A percentile compares a stretch with the other conserved stretches of the same genome.
phyloP scores from a whole-genome alignment of 2,113 vertebrate species.

The Clupea harengus region DNA sequence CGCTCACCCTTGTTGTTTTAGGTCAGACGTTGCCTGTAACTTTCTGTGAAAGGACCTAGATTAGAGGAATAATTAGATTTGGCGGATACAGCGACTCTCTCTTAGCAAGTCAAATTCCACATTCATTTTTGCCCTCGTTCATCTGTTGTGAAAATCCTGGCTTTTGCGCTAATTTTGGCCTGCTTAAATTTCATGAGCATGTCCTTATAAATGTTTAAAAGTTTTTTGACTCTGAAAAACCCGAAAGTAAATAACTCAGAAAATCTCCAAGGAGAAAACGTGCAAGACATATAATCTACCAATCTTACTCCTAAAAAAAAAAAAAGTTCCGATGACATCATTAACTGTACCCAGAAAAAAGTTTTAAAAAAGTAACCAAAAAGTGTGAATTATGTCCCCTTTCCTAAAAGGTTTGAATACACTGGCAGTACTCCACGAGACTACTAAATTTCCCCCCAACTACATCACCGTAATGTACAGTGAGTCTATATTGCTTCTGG shows the following conservation, averaged over 20 bases:
- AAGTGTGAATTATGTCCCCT: background rate
- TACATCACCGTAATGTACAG: background rate
- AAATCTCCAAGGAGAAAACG: conserved; percentile 23
- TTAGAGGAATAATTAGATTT: conserved; percentile 41
- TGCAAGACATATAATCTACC: background rate
- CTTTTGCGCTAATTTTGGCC: conserved; percentile 32
- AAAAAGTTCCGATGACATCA: conserved; percentile 12
- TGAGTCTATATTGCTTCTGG: background rate
- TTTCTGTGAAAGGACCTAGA: conserved; percentile 32
- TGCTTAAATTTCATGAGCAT: conserved; percentile 45
- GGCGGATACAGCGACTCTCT: conserved; percentile 39
- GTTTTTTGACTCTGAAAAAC: conserved; percentile 24
- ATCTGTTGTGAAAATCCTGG: conserved; percentile 43
- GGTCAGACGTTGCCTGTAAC: background rate
- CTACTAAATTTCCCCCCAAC: background rate
- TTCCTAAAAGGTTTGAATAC: background rate
- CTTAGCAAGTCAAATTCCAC: conserved; percentile 44
- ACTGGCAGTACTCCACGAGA: background rate
- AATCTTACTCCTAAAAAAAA: too few species aligned
- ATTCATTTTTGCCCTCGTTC: conserved; percentile 26
- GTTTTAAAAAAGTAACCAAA: background rate
- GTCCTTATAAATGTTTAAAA: conserved; percentile 50
- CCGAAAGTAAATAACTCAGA: conserved; percentile 15
- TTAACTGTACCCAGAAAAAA: background rate
- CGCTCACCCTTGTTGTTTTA: background rate